Percentiles rank a stretch among this genome's conserved stretches.
These are phyloP conservation scores for Semibalanus balanoides DNA, from an alignment of 1,140 invertebrate species.

Conservation along the genomic window DNA sequence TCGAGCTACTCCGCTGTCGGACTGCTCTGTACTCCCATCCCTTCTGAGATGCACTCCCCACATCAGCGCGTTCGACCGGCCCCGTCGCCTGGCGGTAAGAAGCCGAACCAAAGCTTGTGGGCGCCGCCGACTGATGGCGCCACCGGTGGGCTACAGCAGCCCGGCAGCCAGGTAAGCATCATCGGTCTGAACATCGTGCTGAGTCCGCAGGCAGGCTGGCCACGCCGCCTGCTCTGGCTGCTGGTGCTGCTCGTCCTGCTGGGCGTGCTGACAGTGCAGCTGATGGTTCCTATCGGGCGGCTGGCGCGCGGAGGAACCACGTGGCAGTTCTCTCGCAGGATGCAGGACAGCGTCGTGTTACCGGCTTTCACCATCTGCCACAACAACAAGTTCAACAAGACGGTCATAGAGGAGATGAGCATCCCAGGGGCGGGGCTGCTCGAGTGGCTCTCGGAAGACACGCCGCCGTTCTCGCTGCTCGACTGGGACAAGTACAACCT, in stretches of 20 bases:
- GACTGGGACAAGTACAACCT: not conserved
- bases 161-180: not conserved
- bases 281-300: not conserved
- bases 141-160: no score
- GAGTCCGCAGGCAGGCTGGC: not conserved
- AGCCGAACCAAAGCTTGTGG: no score
- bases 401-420: not conserved
- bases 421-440: not conserved
- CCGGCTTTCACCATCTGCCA: not conserved
- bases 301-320: not conserved
- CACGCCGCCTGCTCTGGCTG: not conserved
- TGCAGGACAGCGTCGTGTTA: not conserved
- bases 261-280: not conserved
- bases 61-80: no score
- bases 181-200: not conserved
- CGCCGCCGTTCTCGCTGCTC: not conserved
- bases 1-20: no score
- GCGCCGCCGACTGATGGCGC: no score
- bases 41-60: no score
- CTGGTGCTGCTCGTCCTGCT: not conserved
- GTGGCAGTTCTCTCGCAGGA: not conserved
- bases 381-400: not conserved
- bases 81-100: no score
- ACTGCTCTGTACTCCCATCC: no score
- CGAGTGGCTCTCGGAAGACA: not conserved